These are phyloP conservation scores for Silurus aristotelis DNA, from an alignment of 2,797 vertebrate genomes.

Conservation along the genomic window DNA sequence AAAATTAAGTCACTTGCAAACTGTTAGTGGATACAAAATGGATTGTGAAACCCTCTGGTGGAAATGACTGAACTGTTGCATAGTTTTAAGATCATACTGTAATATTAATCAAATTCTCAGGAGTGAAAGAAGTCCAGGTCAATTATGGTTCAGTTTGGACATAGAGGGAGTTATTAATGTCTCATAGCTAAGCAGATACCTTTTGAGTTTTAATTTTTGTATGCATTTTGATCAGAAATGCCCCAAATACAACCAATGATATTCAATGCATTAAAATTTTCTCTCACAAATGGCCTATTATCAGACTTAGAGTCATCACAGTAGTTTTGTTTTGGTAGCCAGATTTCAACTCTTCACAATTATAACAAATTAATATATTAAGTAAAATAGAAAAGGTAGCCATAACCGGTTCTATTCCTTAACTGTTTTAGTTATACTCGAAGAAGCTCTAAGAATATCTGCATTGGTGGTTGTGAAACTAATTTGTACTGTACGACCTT, in stretches of 20 bases:
- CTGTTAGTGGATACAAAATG: not conserved
- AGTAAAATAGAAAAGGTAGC: not conserved
- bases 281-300: not conserved
- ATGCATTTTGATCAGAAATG: not conserved
- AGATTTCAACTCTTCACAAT: not conserved
- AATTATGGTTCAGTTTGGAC: not conserved
- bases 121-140: too few species aligned
- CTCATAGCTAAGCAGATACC: not conserved
- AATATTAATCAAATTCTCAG: not conserved
- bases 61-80: not conserved
- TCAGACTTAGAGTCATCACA: not conserved
- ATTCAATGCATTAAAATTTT: not conserved
- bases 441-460: not conserved
- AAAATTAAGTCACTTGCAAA: not conserved
- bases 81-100: not conserved
- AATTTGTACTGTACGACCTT: not conserved
- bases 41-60: not conserved
- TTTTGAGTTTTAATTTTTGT: not conserved
- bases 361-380: not conserved
- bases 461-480: not conserved
- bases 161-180: not conserved
- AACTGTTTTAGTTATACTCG: not conserved
- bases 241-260: not conserved
- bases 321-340: not conserved
- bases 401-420: not conserved